Percentiles rank a stretch among this genome's conserved stretches.
These are phyloP conservation scores for Ceratosolen solmsi DNA, from an alignment of 1,140 invertebrate species.

Conservation along the genomic window DNA sequence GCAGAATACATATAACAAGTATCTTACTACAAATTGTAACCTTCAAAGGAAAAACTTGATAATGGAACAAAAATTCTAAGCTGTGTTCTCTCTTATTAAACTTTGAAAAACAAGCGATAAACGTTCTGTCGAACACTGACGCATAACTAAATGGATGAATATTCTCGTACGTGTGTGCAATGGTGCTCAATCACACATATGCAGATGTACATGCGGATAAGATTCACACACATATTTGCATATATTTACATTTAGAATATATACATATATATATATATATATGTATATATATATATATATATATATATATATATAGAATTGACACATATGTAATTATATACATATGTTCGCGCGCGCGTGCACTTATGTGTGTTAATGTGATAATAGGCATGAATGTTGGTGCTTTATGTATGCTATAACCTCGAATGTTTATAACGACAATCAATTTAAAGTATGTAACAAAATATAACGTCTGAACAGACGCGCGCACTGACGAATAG, in stretches of 20 bases:
- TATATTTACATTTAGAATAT: too few species aligned
- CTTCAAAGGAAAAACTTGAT: background rate
- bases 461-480: background rate
- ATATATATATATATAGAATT: background rate
- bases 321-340: background rate
- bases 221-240: too few species aligned
- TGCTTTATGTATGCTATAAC: background rate
- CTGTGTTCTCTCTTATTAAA: background rate
- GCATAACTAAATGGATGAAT: background rate
- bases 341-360: background rate
- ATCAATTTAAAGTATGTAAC: background rate
- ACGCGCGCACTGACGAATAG: conserved; percentile 41
- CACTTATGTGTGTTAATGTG: background rate
- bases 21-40: background rate
- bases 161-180: background rate
- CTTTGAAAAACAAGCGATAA: conserved; percentile 10
- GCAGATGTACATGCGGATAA: background rate
- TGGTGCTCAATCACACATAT: too few species aligned
- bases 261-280: background rate
- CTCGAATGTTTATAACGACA: background rate
- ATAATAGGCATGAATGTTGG: background rate
- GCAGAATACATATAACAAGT: background rate
- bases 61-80: background rate
- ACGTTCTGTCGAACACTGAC: background rate
- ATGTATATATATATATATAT: background rate